These are phyloP conservation scores for Poecilobothrus nobilitatus DNA, from an alignment of 2,888 invertebrate genomes.

Conservation along the genomic window DNA sequence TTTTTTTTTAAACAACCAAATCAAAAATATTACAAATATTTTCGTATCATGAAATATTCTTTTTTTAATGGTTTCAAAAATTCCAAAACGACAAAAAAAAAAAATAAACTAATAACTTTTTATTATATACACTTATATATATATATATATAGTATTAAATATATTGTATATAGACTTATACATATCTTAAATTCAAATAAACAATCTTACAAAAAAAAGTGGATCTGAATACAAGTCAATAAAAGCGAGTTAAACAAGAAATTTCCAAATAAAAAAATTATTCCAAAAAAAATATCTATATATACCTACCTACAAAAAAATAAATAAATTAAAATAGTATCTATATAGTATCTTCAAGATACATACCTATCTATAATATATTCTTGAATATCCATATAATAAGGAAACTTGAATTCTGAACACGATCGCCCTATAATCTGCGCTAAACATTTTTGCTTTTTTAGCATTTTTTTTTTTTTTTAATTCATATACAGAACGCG, in stretches of 20 bases:
- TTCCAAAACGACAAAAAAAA: no score
- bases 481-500: not conserved
- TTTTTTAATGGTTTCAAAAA: no score
- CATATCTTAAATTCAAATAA: no score
- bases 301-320: not conserved
- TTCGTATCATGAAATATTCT: no score
- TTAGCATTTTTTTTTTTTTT: not conserved
- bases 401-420: not conserved
- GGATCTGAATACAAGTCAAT: not conserved
- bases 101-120: no score
- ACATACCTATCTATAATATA: no score
- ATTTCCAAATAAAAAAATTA: not conserved
- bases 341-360: not conserved
- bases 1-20: no score
- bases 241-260: not conserved
- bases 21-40: no score
- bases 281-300: not conserved
- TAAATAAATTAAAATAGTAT: not conserved
- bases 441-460: not conserved
- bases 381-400: not conserved
- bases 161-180: no score
- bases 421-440: conserved; percentile 6
- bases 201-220: no score
- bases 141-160: no score
- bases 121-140: no score